Conservation (phyloP, 1,140 invertebrate species). For the Vollenhovia emeryi region DNA sequence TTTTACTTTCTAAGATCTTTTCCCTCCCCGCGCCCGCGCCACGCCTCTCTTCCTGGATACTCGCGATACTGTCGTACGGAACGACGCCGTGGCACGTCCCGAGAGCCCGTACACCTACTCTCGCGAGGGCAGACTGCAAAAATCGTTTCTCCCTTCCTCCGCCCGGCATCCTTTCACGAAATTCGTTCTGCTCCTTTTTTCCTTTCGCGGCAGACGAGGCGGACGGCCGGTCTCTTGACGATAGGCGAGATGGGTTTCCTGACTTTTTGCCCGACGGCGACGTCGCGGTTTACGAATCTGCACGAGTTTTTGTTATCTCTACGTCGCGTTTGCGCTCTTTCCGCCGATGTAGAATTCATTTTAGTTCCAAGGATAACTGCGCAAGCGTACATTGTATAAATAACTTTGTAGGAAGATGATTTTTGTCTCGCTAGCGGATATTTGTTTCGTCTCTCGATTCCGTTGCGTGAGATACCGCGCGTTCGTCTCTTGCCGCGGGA, state of each 20-base stretch:
- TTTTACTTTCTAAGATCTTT: slow-evolving; percentile 80
- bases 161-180: slow-evolving; percentile 17
- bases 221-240: neutral
- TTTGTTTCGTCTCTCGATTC: neutral
- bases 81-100: slow-evolving; percentile 63
- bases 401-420: neutral
- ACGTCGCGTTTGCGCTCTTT: neutral
- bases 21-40: neutral
- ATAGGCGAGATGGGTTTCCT: slow-evolving; percentile 11
- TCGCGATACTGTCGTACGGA: slow-evolving; percentile 63
- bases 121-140: slow-evolving; percentile 40
- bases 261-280: neutral
- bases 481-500: neutral
- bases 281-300: neutral
- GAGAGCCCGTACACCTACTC: slow-evolving; percentile 67
- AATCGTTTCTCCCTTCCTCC: neutral
- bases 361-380: neutral
- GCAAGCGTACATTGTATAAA: neutral
- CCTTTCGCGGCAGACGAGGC: neutral
- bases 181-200: slow-evolving; percentile 58
- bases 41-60: slow-evolving; percentile 64
- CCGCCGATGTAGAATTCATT: neutral
- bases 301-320: neutral
- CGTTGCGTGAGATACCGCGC: no score
- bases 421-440: neutral